Evolutionary conservation across 2,797 vertebrate species (phyloP).

Genomic region (Leptodactylus fallax): DNA sequence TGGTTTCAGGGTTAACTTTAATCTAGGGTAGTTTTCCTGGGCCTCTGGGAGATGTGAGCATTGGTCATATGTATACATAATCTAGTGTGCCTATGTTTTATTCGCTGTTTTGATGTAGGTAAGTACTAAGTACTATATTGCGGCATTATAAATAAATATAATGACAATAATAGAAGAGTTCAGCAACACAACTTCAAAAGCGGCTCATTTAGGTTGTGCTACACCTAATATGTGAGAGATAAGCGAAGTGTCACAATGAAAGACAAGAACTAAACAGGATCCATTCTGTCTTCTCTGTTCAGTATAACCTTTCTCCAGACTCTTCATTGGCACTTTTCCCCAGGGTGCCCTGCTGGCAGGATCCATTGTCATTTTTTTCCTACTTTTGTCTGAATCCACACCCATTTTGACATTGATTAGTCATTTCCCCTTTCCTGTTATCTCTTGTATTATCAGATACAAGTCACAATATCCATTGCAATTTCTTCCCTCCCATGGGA

Average conservation of each 20-base stretch:
- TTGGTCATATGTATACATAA: no score
- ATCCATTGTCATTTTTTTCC: slow-evolving; percentile 22
- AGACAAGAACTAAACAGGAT: neutral
- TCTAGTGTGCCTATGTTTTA: no score
- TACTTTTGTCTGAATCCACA: slow-evolving; percentile 21
- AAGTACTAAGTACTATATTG: neutral
- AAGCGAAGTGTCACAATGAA: neutral
- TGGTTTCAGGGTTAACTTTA: no score
- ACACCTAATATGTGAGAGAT: neutral
- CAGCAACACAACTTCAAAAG: neutral
- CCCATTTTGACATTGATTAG: slow-evolving; percentile 50
- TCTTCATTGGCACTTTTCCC: slow-evolving; percentile 1
- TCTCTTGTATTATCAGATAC: slow-evolving; percentile 55
- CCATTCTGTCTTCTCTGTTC: slow-evolving; percentile 4
- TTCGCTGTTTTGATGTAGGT: no score
- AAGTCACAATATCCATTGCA: slow-evolving; percentile 43
- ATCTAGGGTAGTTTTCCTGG: no score
- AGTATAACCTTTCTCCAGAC: slow-evolving; percentile 9
- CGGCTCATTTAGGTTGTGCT: neutral
- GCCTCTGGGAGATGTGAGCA: no score
- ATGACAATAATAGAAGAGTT: neutral
- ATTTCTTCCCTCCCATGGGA: slow-evolving; percentile 12
- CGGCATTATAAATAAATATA: neutral
- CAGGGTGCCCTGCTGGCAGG: slow-evolving; percentile 22
- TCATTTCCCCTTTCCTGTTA: slow-evolving; percentile 53